Conservation (phyloP, 2,797 vertebrate genomes). For the Anas acuta region DNA sequence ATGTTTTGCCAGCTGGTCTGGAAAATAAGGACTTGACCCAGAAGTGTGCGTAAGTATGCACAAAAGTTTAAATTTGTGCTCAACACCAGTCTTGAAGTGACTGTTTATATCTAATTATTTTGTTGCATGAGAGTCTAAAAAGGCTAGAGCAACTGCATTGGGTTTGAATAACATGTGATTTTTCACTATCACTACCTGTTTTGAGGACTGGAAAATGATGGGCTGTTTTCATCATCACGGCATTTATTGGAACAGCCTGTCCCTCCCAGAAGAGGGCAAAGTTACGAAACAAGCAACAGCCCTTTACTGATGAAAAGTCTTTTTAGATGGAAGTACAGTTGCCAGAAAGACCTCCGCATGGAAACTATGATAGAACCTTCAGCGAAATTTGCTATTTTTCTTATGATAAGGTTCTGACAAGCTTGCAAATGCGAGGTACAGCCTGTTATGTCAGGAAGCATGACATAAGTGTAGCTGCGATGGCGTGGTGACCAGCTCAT, state of each 20-base stretch:
- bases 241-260: background rate
- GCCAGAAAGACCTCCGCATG: background rate
- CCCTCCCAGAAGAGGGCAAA: background rate
- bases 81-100: background rate
- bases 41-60: background rate
- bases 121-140: background rate
- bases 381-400: background rate
- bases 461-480: rapidly evolving
- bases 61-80: background rate
- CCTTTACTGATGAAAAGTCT: background rate
- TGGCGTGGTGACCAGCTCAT: rapidly evolving
- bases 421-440: background rate
- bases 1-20: background rate
- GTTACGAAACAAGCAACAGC: background rate
- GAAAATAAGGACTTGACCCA: background rate
- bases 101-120: background rate
- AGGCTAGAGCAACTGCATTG: background rate
- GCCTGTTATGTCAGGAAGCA: rapidly evolving
- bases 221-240: background rate
- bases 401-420: background rate
- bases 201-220: background rate
- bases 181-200: background rate
- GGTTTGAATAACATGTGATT: background rate
- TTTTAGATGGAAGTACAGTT: background rate
- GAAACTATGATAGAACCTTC: background rate